Evolutionary conservation across 2,888 invertebrate genomes (phyloP), one percentile per base, ranked within the genome.

Genomic region (Galerucella nymphaeae): DNA sequence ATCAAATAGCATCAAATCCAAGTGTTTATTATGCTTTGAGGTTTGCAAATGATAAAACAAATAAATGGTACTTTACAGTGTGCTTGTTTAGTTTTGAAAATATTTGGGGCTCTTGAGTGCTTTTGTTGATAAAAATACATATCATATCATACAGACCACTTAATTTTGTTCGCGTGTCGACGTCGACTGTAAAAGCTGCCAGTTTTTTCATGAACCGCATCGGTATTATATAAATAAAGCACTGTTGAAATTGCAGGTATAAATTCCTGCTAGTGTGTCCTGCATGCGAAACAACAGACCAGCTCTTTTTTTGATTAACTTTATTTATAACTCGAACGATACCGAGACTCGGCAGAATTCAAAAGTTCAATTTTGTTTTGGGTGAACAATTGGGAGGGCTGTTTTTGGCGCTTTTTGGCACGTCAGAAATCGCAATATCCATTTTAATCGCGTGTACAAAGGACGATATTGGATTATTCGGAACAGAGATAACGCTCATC

Each of bases 321-420:
- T 73, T 73, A 73, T 73, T 74, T 68, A 74, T 74, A 58, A 65
- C 59, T 58, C 53, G 55, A 69, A 45, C 61, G 64, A 71, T 66
- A 38, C 61, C 50, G 63, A 59, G 42, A 61, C 42, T 20, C 62
- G 62, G 53, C 70, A 63, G 63, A 67, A 70, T 73, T 53, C 67
- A 42, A 73, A 73, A 73, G 67, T 73, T 73, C 65, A 73, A 73
- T 73, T 74, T 68, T 67, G 68, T 71, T 74, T 71, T 42, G 48
- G 63, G 59, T 42, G 55, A 72, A 74, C 65, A 72, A 69, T 68
- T 64, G 65, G 53, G 61, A 48, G 65, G 50, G 72, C 63, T 50
- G 53, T 58, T 66, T 66, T 65, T 23, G 38, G 14, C 45, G 63
- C 45, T 70, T 70, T 70, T 70, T 71, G 61, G 20, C 45, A 23